Base-by-base conservation (phyloP, 1,140 invertebrate species). In the Drosophila mojavensis region DNA sequence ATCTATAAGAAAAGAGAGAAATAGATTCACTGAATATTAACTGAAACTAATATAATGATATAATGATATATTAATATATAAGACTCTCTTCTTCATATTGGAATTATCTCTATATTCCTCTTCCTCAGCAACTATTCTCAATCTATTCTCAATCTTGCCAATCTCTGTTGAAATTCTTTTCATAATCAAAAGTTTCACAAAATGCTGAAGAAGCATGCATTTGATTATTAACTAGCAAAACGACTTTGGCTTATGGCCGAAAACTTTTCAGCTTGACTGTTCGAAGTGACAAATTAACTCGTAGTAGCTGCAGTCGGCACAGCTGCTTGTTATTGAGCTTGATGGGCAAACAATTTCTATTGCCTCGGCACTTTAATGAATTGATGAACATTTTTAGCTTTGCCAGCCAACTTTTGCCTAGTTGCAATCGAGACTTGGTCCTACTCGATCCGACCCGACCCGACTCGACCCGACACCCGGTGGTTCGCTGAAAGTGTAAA, bases 301-400 rank as follows among this genome's bases (percentile, higher is more conserved):
- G 20, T 41, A 33, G 55, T 73, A 51, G 30, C 50, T 61, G 15
- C 33, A 43, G 33, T 9, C 6, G 33, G 33, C 33, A 17, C 71
- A 74, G 71, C 59, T 74, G 71, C n/a, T 47, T 45, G 64, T 68
- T 68, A 73, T 73, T 48, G 64, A n/a, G 28, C 53, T 43, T 74
- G 70, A 74, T 74, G 58, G 71, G 26, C 51, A 74, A 74, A 74
- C 71, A 69, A 69, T 74, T 69, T 74, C 65, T 69, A 69, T 56
- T 43, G 66, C 62, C 2, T 20, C 3, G 65, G 71, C 65, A 74
- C 43, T 74, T 51, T 74, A 74, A 74, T 74, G 71, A 74, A 74
- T 74, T 74, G 71, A 74, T 74, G 60, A 74, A 69, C 58, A 74
- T 74, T 68, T 20, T 47, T 2, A 39, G 64, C 50, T 68, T 55